A percentile compares a stretch with the other conserved stretches of the same genome.
Conservation (phyloP, 1,140 invertebrate species). For the Drosophila lowei region DNA sequence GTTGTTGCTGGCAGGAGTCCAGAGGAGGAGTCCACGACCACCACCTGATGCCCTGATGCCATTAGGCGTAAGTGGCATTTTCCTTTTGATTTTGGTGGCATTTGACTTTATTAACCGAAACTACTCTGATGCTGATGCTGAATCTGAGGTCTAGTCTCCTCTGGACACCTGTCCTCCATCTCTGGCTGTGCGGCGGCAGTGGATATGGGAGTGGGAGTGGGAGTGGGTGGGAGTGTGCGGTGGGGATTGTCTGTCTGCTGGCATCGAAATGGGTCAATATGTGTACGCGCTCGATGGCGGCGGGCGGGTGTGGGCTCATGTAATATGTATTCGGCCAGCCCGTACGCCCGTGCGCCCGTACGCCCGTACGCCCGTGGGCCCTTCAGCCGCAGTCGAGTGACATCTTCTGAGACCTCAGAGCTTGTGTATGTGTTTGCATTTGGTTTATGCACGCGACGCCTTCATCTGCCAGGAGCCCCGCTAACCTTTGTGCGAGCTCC, state of each 20-base stretch:
- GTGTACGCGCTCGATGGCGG: slow-evolving; percentile 16
- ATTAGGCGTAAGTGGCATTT: slow-evolving; percentile 78
- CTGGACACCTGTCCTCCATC: slow-evolving; percentile 26
- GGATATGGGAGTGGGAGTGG: background rate
- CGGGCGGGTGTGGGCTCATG: slow-evolving; percentile 50
- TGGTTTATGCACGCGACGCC: slow-evolving; percentile 56
- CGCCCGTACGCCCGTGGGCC: no score
- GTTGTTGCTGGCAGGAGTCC: slow-evolving; percentile 19
- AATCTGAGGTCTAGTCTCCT: background rate
- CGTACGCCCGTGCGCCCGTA: no score
- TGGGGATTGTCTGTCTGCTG: slow-evolving; percentile 39
- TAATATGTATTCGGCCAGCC: slow-evolving; percentile 61
- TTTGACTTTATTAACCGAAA: slow-evolving; percentile 79
- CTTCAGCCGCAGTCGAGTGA: slow-evolving; percentile 49
- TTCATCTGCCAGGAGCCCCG: slow-evolving; percentile 15
- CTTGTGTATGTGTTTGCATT: slow-evolving; percentile 45
- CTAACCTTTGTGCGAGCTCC: slow-evolving; percentile 41
- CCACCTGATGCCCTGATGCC: slow-evolving; percentile 49
- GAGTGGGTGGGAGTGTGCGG: slow-evolving; percentile 2
- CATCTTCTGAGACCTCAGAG: slow-evolving; percentile 55
- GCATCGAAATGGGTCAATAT: slow-evolving; percentile 70
- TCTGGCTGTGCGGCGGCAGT: background rate
- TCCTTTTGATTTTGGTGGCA: slow-evolving; percentile 80
- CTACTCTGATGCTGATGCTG: slow-evolving; percentile 15
- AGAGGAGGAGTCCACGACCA: slow-evolving; percentile 22